Base-by-base conservation (phyloP, 64 coral and sea anemone genomes). In the Porites australiensis region DNA sequence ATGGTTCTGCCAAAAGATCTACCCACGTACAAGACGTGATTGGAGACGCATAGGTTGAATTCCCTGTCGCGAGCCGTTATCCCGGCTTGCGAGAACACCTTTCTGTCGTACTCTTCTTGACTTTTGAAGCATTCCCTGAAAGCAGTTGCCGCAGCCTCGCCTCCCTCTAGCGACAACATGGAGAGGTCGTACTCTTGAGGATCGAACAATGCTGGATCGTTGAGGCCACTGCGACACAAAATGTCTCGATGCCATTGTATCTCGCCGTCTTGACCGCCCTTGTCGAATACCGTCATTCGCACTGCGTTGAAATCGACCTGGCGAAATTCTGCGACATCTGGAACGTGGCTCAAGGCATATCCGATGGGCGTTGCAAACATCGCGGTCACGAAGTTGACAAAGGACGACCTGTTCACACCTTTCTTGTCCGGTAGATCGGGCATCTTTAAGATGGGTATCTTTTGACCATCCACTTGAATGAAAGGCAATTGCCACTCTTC, bases 221-320 rank as follows among this genome's bases (percentile, higher is more conserved):
- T 73, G 7, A 73, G 70, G 23, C 70, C 70, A 46, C 70, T 73
- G 23, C 70, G 70, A 45, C 70, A 44, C 22, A 73, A 44, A 8
- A 73, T 73, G 70, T 73, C 70, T 2, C 9, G 2, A 11, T 73
- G 13, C 70, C 70, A 73, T 44, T 46, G 27, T 43, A 73, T 73
- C 13, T 73, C 70, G 14, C 70, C 70, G 27, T 73, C 70, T 73
- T 73, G 27, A 10, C 70, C 70, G 12, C 70, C 70, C 70, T 73
- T 44, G 27, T 73, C 70, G 9, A 73, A 73, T 10, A 14, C 27
- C 9, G 70, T 73, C 27, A 73, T 45, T 13, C 70, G 70, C 23
- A 73, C 70, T 6, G 70, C 37, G 9, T 73, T 73, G 37, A 73
- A 73, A 14, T 73, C 70, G 27, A 73, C 70, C 11, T 73, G 10